Evolutionary conservation across 2,113 vertebrate genomes (phyloP).

Genomic region (Hippocampus mohnikei): DNA sequence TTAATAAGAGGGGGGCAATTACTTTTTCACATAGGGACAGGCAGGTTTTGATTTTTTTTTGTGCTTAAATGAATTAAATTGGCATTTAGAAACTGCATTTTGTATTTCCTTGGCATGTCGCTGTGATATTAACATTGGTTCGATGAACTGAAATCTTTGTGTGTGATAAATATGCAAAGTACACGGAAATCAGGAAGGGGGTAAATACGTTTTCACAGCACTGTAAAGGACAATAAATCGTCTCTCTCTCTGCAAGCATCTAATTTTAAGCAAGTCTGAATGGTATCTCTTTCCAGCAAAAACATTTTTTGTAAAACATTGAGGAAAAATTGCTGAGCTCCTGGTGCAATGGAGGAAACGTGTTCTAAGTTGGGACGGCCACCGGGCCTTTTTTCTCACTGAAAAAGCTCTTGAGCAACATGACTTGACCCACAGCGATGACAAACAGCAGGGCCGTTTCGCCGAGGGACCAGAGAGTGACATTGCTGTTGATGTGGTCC

Average conservation of each 20-base stretch:
- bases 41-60: too few species aligned
- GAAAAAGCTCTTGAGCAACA: constrained; percentile 89
- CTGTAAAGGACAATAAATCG: constrained; percentile 17
- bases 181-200: too few species aligned
- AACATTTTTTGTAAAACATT: background rate
- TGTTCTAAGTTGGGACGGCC: constrained; percentile 61
- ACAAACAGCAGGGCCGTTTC: constrained; percentile 80
- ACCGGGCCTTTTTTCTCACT: constrained; percentile 70
- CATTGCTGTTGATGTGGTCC: constrained; percentile 75
- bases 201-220: too few species aligned
- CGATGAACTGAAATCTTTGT: too few species aligned
- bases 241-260: background rate
- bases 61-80: too few species aligned
- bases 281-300: constrained; percentile 15
- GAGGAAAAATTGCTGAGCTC: background rate
- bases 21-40: too few species aligned
- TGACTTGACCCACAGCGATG: constrained; percentile 83
- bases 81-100: too few species aligned
- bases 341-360: background rate
- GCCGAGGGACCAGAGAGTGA: constrained; percentile 82
- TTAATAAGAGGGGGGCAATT: too few species aligned
- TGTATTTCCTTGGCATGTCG: too few species aligned
- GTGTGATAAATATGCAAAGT: too few species aligned
- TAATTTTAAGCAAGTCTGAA: constrained; percentile 7
- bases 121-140: too few species aligned